phyloP scores from a whole-genome alignment of 1,140 invertebrate genomes.

The Drosophila leontia region DNA sequence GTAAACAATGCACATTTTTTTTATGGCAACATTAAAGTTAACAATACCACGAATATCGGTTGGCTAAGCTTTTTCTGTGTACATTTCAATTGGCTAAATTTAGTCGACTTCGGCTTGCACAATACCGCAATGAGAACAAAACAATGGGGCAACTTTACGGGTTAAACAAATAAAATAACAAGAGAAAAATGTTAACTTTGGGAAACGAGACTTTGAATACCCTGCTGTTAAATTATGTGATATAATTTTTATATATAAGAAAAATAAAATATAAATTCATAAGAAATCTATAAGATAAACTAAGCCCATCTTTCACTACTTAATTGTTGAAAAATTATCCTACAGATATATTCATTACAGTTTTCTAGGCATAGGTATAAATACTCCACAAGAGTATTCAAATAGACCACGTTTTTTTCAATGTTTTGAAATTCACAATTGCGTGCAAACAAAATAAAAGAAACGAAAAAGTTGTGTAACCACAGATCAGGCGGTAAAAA shows the following conservation, averaged over 20 bases:
- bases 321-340: background rate
- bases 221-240: background rate
- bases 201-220: background rate
- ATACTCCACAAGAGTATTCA: background rate
- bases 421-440: constrained; percentile 58
- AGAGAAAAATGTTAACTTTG: background rate
- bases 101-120: constrained; percentile 63
- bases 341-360: background rate
- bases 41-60: constrained; percentile 37
- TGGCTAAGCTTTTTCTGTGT: constrained; percentile 54
- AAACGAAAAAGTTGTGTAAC: constrained; percentile 68
- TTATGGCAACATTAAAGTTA: constrained; percentile 73
- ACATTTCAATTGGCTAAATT: constrained; percentile 68
- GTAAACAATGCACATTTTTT: constrained; percentile 66
- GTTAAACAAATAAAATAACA: constrained; percentile 33
- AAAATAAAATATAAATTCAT: no score
- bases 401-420: constrained; percentile 4
- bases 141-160: constrained; percentile 29
- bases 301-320: background rate
- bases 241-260: no score
- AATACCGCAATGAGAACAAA: constrained; percentile 37
- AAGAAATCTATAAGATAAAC: background rate
- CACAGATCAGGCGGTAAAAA: constrained; percentile 81
- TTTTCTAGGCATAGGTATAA: background rate
- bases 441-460: constrained; percentile 20